phyloP scores from a whole-genome alignment of 2,113 vertebrate species.

The Fregata magnificens region DNA sequence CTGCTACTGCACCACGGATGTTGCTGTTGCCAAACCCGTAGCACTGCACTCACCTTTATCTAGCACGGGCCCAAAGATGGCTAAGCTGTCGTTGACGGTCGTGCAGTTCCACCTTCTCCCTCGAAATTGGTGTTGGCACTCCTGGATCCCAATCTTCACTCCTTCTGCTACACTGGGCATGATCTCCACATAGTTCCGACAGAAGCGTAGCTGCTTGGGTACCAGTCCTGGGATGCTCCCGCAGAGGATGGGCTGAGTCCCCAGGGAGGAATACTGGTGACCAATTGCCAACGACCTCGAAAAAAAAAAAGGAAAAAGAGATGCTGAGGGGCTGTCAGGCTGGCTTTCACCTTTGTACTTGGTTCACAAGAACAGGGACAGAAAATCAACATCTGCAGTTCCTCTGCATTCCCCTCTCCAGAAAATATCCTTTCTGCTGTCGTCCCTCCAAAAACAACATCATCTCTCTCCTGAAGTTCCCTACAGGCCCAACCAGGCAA shows the following conservation, averaged over 20 bases:
- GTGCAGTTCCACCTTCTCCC: constrained; percentile 98
- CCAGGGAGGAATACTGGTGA: constrained; percentile 90
- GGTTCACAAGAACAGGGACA: neutral
- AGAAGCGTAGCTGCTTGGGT: constrained; percentile 97
- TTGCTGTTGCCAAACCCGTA: rapidly evolving
- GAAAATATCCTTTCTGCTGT: neutral
- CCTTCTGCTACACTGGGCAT: constrained; percentile 98
- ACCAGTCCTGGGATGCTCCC: constrained; percentile 95
- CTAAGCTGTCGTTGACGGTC: constrained; percentile 88
- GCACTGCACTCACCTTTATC: constrained; percentile 86
- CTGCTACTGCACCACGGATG: neutral
- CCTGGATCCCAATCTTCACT: constrained; percentile 92
- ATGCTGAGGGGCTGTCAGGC: neutral
- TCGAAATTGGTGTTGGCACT: constrained; percentile 96
- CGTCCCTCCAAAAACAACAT: neutral
- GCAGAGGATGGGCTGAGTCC: constrained; percentile 90
- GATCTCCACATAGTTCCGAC: constrained; percentile 95
- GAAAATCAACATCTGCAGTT: neutral
- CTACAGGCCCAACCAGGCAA: neutral
- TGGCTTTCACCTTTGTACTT: neutral
- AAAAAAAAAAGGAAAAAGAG: neutral
- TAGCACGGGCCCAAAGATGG: constrained; percentile 95
- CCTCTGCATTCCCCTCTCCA: rapidly evolving
- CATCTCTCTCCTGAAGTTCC: neutral
- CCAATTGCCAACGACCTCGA: constrained; percentile 92